phyloP scores from a whole-genome alignment of 2,888 invertebrate genomes.

The Galerucella calmariensis region DNA sequence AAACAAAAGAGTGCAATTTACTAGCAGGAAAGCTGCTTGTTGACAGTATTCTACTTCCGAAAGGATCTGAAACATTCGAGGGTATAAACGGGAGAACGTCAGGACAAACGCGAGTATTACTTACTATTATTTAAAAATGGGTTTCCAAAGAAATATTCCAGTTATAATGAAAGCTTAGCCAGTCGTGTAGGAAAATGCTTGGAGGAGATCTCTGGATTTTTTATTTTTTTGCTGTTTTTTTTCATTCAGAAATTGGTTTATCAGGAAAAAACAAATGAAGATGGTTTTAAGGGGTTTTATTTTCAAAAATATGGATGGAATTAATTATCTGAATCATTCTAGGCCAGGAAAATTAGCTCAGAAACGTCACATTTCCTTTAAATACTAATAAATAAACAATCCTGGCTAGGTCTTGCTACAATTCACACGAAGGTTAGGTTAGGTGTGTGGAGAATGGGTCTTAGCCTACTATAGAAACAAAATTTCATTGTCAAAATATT shows the following conservation, averaged over 20 bases:
- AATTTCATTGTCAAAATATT: no score
- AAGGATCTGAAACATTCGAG: slow-evolving; percentile 50
- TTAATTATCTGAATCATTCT: no score
- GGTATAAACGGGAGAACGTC: background rate
- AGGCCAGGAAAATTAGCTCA: no score
- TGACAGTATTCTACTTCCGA: slow-evolving; percentile 47
- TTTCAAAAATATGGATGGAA: no score
- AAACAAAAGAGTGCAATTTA: slow-evolving; percentile 55
- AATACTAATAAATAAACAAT: no score
- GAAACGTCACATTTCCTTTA: no score
- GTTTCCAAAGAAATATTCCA: slow-evolving; percentile 8
- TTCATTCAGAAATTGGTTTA: background rate
- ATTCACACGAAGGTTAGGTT: no score
- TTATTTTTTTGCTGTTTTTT: background rate
- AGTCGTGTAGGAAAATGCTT: background rate
- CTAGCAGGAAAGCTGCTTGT: slow-evolving; percentile 50
- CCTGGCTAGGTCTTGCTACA: no score
- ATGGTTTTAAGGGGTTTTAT: no score
- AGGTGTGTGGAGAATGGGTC: no score
- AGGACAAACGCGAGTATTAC: slow-evolving; percentile 14
- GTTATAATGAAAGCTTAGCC: background rate
- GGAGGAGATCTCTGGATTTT: background rate
- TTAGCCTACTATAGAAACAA: no score
- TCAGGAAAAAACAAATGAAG: background rate
- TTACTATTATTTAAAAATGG: slow-evolving; percentile 15